These are phyloP conservation scores for Zapus hudsonius DNA, from an alignment of 2,113 vertebrate species.

Conservation along the genomic window DNA sequence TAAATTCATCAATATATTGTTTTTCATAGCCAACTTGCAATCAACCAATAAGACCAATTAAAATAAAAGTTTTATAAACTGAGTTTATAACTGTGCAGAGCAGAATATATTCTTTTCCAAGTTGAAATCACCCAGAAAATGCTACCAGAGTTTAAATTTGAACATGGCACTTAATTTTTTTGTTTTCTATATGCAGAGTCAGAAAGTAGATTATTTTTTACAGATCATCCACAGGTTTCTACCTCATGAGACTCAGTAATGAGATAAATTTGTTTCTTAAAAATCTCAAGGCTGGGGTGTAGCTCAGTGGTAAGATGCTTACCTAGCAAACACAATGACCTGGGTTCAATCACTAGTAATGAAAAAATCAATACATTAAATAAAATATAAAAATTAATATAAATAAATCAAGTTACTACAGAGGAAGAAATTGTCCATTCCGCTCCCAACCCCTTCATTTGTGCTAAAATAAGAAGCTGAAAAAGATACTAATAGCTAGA, in stretches of 20 bases:
- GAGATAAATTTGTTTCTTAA: background rate
- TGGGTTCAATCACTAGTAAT: background rate
- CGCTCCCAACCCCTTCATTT: background rate
- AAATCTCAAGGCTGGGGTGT: background rate
- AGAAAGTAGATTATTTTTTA: background rate
- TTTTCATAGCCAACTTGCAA: background rate
- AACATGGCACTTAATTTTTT: slow-evolving; percentile 22
- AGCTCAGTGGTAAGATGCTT: background rate
- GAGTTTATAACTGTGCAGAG: background rate
- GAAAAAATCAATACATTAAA: background rate
- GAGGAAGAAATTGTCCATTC: background rate
- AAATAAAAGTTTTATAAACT: background rate
- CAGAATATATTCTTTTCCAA: background rate
- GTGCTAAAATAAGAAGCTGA: background rate
- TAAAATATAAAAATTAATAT: background rate
- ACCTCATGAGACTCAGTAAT: background rate
- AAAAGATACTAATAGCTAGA: background rate
- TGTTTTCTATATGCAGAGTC: slow-evolving; percentile 4
- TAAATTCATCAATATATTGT: background rate
- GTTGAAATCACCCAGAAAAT: background rate
- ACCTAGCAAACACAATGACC: too few species aligned
- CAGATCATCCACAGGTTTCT: too few species aligned
- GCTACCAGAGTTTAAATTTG: background rate
- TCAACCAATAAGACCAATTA: background rate
- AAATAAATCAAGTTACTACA: background rate